Evolutionary conservation across 2,797 vertebrate genomes (phyloP).

Genomic region (Darevskia mixta): DNA sequence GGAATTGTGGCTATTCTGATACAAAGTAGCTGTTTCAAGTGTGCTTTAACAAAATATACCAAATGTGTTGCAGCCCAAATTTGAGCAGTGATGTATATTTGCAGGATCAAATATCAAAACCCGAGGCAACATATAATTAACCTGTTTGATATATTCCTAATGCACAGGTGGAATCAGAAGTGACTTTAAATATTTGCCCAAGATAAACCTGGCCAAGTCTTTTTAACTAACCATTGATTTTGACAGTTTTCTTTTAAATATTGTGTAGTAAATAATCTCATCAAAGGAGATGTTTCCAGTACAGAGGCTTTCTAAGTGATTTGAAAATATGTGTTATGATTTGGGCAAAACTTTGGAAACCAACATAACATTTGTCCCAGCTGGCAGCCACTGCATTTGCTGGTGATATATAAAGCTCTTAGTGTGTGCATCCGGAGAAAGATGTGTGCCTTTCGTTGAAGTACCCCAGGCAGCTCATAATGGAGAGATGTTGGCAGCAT

Average conservation of each 20-base stretch:
- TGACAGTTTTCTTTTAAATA: conserved; percentile 51
- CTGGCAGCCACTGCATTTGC: conserved; percentile 56
- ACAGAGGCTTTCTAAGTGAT: conserved; percentile 46
- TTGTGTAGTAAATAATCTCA: conserved; percentile 36
- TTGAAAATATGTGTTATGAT: conserved; percentile 39
- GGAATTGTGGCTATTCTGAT: not conserved
- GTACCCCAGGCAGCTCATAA: conserved; percentile 76
- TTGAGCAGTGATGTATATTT: not conserved
- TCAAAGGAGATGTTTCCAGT: conserved; percentile 32
- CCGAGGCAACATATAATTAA: not conserved
- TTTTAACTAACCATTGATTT: not conserved
- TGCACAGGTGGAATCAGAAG: not conserved
- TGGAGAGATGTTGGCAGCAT: conserved; percentile 79
- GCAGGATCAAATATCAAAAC: not conserved
- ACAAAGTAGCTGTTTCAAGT: not conserved
- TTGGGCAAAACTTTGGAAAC: conserved; percentile 55
- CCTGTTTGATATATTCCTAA: not conserved
- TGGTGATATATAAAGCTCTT: conserved; percentile 49
- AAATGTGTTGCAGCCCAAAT: not conserved
- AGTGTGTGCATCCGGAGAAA: conserved; percentile 65
- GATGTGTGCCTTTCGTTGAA: conserved; percentile 62
- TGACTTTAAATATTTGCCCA: conserved; percentile 8
- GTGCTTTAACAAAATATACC: not conserved
- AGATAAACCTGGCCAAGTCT: not conserved
- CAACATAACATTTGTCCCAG: conserved; percentile 45